Evolutionary conservation across 2,888 invertebrate species (phyloP).

Genomic region (Strigamia transsilvanica): DNA sequence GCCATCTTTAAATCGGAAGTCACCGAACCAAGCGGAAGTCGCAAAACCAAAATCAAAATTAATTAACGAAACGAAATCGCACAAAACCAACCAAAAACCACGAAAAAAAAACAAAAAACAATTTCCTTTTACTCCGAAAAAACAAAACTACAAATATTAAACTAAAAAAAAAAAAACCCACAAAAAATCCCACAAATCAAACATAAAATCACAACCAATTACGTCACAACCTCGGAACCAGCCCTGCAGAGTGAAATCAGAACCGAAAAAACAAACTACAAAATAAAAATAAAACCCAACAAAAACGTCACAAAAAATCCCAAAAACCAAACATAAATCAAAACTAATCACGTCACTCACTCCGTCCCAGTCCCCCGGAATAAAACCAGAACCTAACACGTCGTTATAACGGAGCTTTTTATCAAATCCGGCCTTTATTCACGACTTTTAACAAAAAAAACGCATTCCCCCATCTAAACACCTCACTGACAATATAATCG

Average conservation of each 20-base stretch:
- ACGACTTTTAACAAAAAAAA: not conserved
- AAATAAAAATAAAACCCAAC: not conserved
- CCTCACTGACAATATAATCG: constrained; percentile 54
- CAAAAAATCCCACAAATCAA: too few relatives aligned
- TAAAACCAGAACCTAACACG: not conserved
- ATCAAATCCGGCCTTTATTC: not conserved
- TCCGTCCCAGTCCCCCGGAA: not conserved
- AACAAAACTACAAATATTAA: too few relatives aligned
- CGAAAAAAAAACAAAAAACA: too few relatives aligned
- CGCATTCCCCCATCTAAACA: not conserved
- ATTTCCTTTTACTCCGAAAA: too few relatives aligned
- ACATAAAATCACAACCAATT: too few relatives aligned
- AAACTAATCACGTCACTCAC: not conserved
- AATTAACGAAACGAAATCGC: not conserved
- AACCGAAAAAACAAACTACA: not conserved
- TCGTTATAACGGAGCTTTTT: not conserved
- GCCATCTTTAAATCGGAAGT: not conserved
- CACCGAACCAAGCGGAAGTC: not conserved
- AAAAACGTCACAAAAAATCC: not conserved
- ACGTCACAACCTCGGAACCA: not conserved
- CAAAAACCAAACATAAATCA: not conserved
- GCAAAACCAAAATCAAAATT: not conserved
- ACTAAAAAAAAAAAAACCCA: too few relatives aligned
- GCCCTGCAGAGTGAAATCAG: not conserved
- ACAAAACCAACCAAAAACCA: not conserved